Base-by-base conservation (phyloP, 2,888 invertebrate species). In the Cremastinae sp. region DNA sequence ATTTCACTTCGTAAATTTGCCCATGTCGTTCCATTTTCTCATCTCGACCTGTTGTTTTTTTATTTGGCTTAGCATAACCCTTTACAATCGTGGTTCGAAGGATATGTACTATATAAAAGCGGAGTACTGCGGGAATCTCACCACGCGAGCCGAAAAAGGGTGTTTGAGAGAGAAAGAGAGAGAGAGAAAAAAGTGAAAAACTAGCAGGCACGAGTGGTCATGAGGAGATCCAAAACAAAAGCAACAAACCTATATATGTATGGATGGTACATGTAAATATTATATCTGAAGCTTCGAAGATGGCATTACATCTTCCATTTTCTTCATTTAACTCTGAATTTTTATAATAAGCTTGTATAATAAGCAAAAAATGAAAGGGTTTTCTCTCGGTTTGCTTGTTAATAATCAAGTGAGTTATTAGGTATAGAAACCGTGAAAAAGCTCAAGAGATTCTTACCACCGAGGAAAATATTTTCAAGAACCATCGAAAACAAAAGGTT, bases 181-280 rank as follows among this genome's bases (percentile, higher is more conserved):
- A 28, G 28, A 28, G 9, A 14, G 22, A 37, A 56, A 35, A 18
- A 10, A 49, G 35, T 5, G 12, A 51, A 18, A 43, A 35, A 53
- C 51, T 70, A 41, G 51, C 51, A 20, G 10, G 69, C 59, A 73
- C 56, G 72, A 76, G 75, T 72, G 75, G 72, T 68, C 62, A 76
- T 76, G 68, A 76, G 72, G 75, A 72, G 75, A 72, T 64, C 41
- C 62, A 37, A 72, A 73, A 76, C 72, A 76, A 76, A 73, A 68
- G 72, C n/a, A 51, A 64, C 75, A 68, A 76, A 72, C 64, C 72
- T 72, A 76, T 45, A 68, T 68, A 53, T 51, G 39, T 59, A n/a
- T n/a, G n/a, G n/a, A n/a, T n/a, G n/a, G n/a, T 53, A 20, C 58
- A 43, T 64, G 49, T 47, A n/a, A 12, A 5, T 39, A 39, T n/a